Percentiles rank a stretch among this genome's conserved stretches.
Conservation (phyloP, 92 coral and sea anemone genomes). For the Scolanthus callimorphus region DNA sequence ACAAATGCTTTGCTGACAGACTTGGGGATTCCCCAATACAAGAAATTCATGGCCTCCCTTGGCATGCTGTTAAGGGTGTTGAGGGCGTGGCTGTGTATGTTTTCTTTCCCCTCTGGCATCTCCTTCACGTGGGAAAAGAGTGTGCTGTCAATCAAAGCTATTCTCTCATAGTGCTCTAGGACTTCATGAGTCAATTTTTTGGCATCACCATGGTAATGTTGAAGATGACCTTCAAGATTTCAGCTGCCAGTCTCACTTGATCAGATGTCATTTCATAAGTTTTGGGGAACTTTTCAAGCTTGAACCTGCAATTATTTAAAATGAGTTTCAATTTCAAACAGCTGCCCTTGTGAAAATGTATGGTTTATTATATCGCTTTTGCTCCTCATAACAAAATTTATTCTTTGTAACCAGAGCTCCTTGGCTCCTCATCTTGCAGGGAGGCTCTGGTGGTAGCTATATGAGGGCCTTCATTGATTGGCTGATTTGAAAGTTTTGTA, state of each 20-base stretch:
- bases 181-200: conserved; percentile 63
- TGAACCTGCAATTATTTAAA: conserved; percentile 33
- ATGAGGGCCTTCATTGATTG: too few relatives aligned
- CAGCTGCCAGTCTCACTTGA: conserved; percentile 63
- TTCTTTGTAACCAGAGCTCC: too few relatives aligned
- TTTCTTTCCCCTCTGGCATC: conserved; percentile 47
- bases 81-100: conserved; percentile 81
- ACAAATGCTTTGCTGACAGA: conserved; percentile 63
- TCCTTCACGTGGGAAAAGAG: conserved; percentile 58
- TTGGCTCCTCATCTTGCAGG: too few relatives aligned
- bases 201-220: conserved; percentile 74
- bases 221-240: conserved; percentile 82
- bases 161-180: conserved; percentile 67
- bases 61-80: conserved; percentile 84
- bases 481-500: too few relatives aligned
- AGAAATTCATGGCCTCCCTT: conserved; percentile 51
- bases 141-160: conserved; percentile 66
- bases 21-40: conserved; percentile 78
- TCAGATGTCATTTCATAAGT: conserved; percentile 53
- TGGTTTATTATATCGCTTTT: too few relatives aligned
- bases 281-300: conserved; percentile 52
- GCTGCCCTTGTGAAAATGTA: too few relatives aligned
- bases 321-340: too few relatives aligned
- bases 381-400: too few relatives aligned
- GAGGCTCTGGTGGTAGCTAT: too few relatives aligned